Base-by-base conservation (phyloP, 2,797 vertebrate species). In the Taenioides sp. region DNA sequence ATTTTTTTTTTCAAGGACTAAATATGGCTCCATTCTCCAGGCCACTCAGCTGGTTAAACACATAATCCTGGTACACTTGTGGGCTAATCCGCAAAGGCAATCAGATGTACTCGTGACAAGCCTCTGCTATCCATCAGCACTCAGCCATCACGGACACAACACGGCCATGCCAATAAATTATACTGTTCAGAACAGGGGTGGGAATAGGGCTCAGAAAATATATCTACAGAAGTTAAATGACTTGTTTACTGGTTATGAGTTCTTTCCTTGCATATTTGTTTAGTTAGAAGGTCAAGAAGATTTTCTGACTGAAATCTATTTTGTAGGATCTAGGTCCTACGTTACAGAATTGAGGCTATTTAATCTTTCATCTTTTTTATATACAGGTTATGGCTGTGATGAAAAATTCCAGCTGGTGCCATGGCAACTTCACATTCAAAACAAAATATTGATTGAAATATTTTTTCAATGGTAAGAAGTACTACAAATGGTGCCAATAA, bases 101-200 rank as follows among this genome's bases (percentile, higher is more conserved):
- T 78, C 70, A 69, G 74, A 83, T 80, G 65, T 70, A 83, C 87
- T 89, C n/a, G 64, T 80, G 81, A 89, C 86, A 69, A 71, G 40
- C 28, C 85, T 12, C 60, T 37, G 27, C 59, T 61, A 28, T 61
- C 59, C 59, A 61, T 31, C 59, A 61, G 72, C 81, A 96, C 97
- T 98, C 95, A 99, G 97, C 97, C 96, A 98, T 98, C 88, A 99
- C 93, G n/a, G 97, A 97, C 91, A 99, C 92, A 78, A 97, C 97
- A 25, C 96, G 96, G 86, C 96, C 95, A 96, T 96, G 97, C 25
- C 18, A 34, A 59, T 27, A 27, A 61, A 61, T 61, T 20, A 61
- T 5, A 34, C 27, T 20, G 28, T 34, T 34, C 34, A 37, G 34
- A 37, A 34, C 9, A 34, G 34, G 7, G 34, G 7, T 34, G 34